Base-by-base conservation (phyloP, 2,888 invertebrate species). In the Latrodectus hesperus region DNA sequence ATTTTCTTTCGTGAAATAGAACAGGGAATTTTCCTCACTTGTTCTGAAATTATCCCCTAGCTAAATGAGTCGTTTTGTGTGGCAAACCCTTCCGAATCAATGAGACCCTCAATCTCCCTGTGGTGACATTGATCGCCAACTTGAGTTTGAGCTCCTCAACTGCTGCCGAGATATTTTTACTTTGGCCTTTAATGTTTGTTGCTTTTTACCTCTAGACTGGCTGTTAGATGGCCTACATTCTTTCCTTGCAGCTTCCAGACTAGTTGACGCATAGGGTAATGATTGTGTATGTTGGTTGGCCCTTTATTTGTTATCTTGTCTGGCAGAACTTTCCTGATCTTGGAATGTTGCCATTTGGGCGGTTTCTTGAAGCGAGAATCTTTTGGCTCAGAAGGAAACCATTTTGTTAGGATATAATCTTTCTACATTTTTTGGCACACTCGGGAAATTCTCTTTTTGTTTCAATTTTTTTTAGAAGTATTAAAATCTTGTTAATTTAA, bases 291-390 rank as follows among this genome's bases (percentile, higher is more conserved):
- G 55, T 55, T 55, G 55, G 55, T 55, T 14, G 55, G 55, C 55
- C 16, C 55, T 55, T 55, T 55, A 55, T 55, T 55, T 55, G 55
- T 55, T 74, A 74, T 75, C 75, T 76, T 16, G 82, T 70, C 82
- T 82, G 75, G 75, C 60, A 60, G 49, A 53, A 53, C 12, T 53
- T 55, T 55, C 6, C 74, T 67, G 10, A 12, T 53, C 70, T 84
- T 84, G 84, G 84, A 73, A 10, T n/a, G 12, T 38, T 79, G 78
- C 84, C 84, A 78, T 79, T 38, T 84, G 74, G 84, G 84, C 68
- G 78, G 65, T 22, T 60, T 73, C 71, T 64, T 65, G 49, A 52
- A 22, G 17, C 11, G 17, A n/a, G 49, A 52, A 67, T 65, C 55
- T 77, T 78, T 52, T 78, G 64, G 67, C 51, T 67, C 72, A 65